Base-by-base conservation (phyloP, 1,140 invertebrate species). In the Hyphantria cunea region DNA sequence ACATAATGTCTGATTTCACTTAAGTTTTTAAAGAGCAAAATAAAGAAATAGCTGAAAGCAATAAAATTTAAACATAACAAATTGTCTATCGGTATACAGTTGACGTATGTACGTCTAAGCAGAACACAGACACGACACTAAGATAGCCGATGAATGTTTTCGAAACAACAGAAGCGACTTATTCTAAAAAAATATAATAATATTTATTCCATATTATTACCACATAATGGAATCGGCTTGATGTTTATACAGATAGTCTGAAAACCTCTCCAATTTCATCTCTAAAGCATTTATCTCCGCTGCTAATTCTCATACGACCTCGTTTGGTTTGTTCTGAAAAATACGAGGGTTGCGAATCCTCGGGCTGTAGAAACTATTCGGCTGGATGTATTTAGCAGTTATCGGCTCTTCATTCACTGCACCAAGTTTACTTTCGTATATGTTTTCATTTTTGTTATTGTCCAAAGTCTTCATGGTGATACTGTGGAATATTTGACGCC, bases 201-300 rank as follows among this genome's bases (percentile, higher is more conserved):
- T 25, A 25, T 25, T 3, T 25, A 25, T 3, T 25, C 17, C 1
- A 3, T 25, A 25, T 25, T 25, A 25, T 74, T 68, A 92, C 91
- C 91, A 92, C 86, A 92, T 91, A 32, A 92, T 88, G 47, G 91
- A 92, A 50, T 91, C 90, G 0, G 91, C 91, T 70, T 92, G 84
- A 53, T 91, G 84, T 74, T 91, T 91, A 42, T 84, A 78, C 50
- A 92, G 61, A 64, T 86, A 86, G 65, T 91, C 87, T 4, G 91
- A 92, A 67, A 92, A 92, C 41, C 78, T 89, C 53, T 92, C 89
- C 25, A 92, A 69, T 80, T 86, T 91, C 56, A 75, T 84, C 78
- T 91, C 89, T 80, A 92, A 90, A 83, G 89, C 78, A 78, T 90
- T 87, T 91, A 91, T 90, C 88, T 92, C 91, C 89, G 81, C 72